Base-by-base conservation (phyloP, 2,113 vertebrate species). In the Oceanodroma tethys region DNA sequence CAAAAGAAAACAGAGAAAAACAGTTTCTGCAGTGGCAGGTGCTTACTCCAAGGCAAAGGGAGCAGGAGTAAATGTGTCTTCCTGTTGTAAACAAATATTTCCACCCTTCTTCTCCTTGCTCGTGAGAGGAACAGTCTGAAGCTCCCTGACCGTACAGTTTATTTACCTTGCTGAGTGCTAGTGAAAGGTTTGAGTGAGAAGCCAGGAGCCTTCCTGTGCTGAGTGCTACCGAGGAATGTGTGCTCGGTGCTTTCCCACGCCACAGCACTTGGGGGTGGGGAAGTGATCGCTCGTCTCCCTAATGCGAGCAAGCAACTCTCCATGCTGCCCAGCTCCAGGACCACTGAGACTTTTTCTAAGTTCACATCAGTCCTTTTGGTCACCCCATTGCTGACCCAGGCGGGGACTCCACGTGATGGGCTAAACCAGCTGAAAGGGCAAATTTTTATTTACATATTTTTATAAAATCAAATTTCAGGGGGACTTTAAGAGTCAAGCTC, bases 161-260 rank as follows among this genome's bases (percentile, higher is more conserved):
- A 95, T 98, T 98, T 98, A 96, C 96, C 81, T 96, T 96, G 78
- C 88, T 86, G 96, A 96, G 94, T 95, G 94, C 93, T 65, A 92
- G 95, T 97, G 97, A 97, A 96, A 96, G 95, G 91, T 84, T 88
- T 79, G 95, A 81, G 59, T 79, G 94, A 94, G 95, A 76, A 96
- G 83, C 42, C 74, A 48, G 80, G 90, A 95, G 86, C 83, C 89
- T 96, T 98, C 95, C 96, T 95, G 96, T 92, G 96, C 92, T 95
- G 93, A 93, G 82, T 94, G 96, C 93, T 95, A 6, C 96, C 0
- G 5, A 95, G 95, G 96, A 97, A 96, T 95, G 94, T 87, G 70
- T 32, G 59, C 88, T 95, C 47, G 6, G 73, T 20, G 90, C 30
- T 87, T 97, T 96, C 97, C 96, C 96, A 90, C 84, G 89, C 86